Evolutionary conservation across 2,113 vertebrate genomes (phyloP).

Genomic region (Ceyx melanurus): DNA sequence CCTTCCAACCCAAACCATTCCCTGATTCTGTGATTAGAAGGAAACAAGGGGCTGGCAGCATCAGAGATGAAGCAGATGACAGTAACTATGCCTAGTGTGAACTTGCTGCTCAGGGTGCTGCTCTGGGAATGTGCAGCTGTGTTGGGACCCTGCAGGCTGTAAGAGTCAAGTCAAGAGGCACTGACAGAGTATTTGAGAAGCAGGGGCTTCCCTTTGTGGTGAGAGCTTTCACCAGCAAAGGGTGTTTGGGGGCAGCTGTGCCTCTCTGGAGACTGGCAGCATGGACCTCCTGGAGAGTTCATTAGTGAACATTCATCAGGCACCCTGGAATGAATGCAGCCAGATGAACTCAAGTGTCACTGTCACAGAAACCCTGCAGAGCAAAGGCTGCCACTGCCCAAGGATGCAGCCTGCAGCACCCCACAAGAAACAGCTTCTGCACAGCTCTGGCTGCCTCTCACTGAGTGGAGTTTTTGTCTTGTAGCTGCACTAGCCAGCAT

Average conservation of each 20-base stretch:
- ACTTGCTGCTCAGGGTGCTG: not conserved
- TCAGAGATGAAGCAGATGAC: not conserved
- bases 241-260: conserved; percentile 24
- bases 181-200: not conserved
- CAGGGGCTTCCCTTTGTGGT: not conserved
- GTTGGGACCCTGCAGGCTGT: not conserved
- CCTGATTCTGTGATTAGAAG: not conserved
- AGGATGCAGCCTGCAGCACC: not conserved
- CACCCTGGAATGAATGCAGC: not conserved
- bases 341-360: conserved; percentile 40
- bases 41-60: not conserved
- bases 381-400: not conserved
- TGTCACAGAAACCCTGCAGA: not conserved
- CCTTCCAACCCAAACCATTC: not conserved
- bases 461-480: not conserved
- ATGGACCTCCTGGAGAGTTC: conserved; percentile 5
- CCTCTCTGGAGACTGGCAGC: not conserved
- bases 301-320: conserved; percentile 19
- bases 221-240: not conserved
- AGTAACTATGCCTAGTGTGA: not conserved
- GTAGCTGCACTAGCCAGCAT: not conserved
- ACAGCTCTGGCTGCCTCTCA: not conserved
- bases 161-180: not conserved
- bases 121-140: not conserved
- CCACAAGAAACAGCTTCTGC: not conserved